Evolutionary conservation across 2,888 invertebrate genomes (phyloP).

Genomic region (Meliscaeva auricollis): DNA sequence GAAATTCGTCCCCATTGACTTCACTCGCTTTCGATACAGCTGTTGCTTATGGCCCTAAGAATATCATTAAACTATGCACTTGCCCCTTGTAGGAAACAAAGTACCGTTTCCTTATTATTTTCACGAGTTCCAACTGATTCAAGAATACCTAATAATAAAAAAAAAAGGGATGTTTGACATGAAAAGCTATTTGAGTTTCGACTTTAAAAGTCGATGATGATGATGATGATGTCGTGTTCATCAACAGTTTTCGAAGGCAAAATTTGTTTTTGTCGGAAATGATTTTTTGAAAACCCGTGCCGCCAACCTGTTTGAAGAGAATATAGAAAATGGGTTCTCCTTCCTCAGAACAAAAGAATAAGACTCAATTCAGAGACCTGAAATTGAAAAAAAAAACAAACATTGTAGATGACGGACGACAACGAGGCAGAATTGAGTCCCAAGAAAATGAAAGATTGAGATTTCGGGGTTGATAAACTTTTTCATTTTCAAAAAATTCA

Average conservation of each 20-base stretch:
- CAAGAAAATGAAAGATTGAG: constrained; percentile 68
- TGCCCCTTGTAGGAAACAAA: constrained; percentile 12
- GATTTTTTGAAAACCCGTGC: constrained; percentile 2
- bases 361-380: constrained; percentile 18
- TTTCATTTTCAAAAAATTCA: constrained; percentile 28
- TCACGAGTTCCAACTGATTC: background rate
- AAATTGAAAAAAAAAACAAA: constrained; percentile 53
- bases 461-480: constrained; percentile 66
- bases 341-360: constrained; percentile 17
- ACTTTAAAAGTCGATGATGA: constrained; percentile 42
- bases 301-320: constrained; percentile 56
- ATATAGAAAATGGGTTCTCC: too few species aligned
- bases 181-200: constrained; percentile 61
- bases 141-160: too few species aligned
- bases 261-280: constrained; percentile 37
- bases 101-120: background rate
- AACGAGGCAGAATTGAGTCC: constrained; percentile 42
- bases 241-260: constrained; percentile 32
- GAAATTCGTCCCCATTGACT: constrained; percentile 34
- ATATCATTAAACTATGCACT: constrained; percentile 65
- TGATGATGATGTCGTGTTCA: constrained; percentile 38
- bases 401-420: background rate
- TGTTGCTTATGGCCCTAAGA: constrained; percentile 67
- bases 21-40: constrained; percentile 19
- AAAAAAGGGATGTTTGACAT: constrained; percentile 32